Percentiles rank a stretch among this genome's conserved stretches.
Evolutionary conservation across 2,113 vertebrate species (phyloP).

Genomic region (Micromys minutus): DNA sequence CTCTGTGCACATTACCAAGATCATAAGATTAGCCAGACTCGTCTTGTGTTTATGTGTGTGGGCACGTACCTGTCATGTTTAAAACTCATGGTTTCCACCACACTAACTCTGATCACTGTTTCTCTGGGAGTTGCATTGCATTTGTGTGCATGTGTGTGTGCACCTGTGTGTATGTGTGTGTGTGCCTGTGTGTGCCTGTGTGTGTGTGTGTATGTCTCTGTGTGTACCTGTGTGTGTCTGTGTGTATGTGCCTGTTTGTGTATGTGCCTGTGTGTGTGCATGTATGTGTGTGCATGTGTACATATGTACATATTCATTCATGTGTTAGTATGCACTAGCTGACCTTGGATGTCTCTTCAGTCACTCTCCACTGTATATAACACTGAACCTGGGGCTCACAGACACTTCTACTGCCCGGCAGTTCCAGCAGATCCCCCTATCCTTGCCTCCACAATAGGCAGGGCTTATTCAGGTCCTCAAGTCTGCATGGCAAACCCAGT

Average conservation of each 20-base stretch:
- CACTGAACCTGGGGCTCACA: too few species aligned
- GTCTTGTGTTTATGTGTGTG: neutral
- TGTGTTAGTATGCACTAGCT: too few species aligned
- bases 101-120: neutral
- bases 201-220: neutral
- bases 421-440: too few species aligned
- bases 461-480: neutral
- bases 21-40: neutral
- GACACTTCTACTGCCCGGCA: neutral
- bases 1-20: neutral
- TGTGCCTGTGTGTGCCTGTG: neutral
- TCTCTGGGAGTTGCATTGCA: neutral
- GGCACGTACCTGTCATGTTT: neutral
- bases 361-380: neutral
- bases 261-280: neutral
- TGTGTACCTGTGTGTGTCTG: neutral
- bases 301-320: neutral
- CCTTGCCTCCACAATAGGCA: neutral
- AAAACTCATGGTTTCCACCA: neutral
- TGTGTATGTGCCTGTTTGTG: too few species aligned
- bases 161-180: too few species aligned
- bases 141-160: neutral
- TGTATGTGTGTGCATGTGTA: too few species aligned
- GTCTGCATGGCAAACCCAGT: neutral
- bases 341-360: neutral